Evolutionary conservation across 2,113 vertebrate species (phyloP), one percentile per base, ranked within the genome.

Genomic region (Alaudala cheleensis): DNA sequence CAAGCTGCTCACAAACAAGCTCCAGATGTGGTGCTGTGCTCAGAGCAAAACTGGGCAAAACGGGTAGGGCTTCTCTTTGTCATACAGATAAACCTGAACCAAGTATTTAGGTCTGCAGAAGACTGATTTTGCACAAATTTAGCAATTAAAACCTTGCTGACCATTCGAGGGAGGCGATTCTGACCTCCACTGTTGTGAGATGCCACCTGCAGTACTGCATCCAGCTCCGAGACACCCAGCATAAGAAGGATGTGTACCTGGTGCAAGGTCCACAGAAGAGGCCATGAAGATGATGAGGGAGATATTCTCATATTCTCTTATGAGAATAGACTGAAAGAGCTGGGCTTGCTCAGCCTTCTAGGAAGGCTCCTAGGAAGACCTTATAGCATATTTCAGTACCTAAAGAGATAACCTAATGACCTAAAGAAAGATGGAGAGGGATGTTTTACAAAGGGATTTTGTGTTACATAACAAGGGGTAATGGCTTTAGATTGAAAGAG

Each of bases 21-120:
- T 34, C 37, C 14, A 4, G 2, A 44, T 0, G 0, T 0, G 0
- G 34, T 66, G 53, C 39, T 66, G 22, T 19, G 65, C 47, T 67
- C 19, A 23, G 26, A 50, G 31, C 57, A 82, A n/a, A 90, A 49
- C 13, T 4, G 29, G 15, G 39, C 26, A 24, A 53, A 40, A 23
- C 0, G 0, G 2, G 18, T 22, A 40, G 40, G 26, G 44, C 1
- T 8, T 33, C 14, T 54, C 60, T 85, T 28, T 60, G 14, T 34
- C 7, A 2, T 29, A 40, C 11, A 42, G 51, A 44, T 16, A 22
- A 42, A 31, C 40, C 14, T 53, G 42, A 77, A 45, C 19, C 11
- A 34, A 42, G 12, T 4, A 26, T 14, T 70, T 25, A 54, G 67
- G 33, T 40, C 22, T 51, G n/a, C 23, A 57, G n/a, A 50, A 67